phyloP scores from a whole-genome alignment of 2,797 vertebrate species.

The Sus cebifrons region DNA sequence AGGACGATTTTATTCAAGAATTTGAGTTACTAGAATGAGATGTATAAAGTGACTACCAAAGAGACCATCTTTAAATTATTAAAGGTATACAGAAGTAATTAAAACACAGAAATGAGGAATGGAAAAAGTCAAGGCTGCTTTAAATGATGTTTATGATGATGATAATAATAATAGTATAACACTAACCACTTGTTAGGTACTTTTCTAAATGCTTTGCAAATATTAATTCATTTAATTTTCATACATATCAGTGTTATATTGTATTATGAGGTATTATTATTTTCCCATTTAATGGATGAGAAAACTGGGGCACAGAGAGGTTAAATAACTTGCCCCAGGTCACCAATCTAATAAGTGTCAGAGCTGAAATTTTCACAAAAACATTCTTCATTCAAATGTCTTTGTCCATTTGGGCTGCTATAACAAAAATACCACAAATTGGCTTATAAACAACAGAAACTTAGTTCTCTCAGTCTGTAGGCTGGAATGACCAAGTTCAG shows the following conservation, averaged over 20 bases:
- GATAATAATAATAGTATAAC: background rate
- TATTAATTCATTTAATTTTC: background rate
- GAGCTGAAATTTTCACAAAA: background rate
- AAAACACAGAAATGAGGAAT: conserved; percentile 11
- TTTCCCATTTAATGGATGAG: background rate
- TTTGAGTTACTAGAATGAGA: background rate
- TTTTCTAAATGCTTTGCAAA: background rate
- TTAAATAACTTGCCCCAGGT: background rate
- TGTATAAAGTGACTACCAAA: background rate
- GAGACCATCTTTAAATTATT: background rate
- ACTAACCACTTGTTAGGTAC: background rate
- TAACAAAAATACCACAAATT: background rate
- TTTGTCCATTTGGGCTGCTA: background rate
- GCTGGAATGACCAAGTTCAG: background rate
- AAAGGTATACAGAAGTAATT: background rate
- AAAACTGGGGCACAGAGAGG: background rate
- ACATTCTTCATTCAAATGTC: background rate
- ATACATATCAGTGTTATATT: background rate
- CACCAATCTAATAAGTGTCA: background rate
- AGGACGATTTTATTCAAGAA: background rate
- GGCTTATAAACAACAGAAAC: background rate
- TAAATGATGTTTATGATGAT: background rate
- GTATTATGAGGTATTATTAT: background rate
- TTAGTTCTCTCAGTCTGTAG: background rate
- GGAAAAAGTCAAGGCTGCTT: background rate